These are phyloP conservation scores for Osmoderma eremita DNA, from an alignment of 2,888 invertebrate species.

Conservation along the genomic window DNA sequence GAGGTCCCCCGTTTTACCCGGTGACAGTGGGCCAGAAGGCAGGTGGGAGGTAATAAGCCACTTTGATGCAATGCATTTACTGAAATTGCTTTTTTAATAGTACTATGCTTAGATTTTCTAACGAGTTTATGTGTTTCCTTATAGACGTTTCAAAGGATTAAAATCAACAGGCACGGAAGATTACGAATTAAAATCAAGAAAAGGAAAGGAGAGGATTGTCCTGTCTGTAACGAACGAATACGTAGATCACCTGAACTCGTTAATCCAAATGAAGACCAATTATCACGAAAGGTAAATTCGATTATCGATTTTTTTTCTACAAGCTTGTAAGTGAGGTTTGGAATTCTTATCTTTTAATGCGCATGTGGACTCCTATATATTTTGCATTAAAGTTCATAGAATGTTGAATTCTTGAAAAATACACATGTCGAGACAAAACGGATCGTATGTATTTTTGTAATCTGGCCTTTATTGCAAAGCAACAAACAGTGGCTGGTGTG, in stretches of 20 bases:
- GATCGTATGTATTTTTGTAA: no score
- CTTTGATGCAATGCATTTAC: not conserved
- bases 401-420: no score
- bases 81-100: not conserved
- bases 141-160: slow-evolving; percentile 76
- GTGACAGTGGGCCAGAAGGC: slow-evolving; percentile 68
- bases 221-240: slow-evolving; percentile 71
- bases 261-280: slow-evolving; percentile 73
- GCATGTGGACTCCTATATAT: no score
- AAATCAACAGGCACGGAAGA: slow-evolving; percentile 75
- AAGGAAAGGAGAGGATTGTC: slow-evolving; percentile 74
- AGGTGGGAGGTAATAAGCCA: slow-evolving; percentile 70
- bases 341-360: no score
- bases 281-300: slow-evolving; percentile 66
- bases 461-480: no score
- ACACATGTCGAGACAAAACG: no score
- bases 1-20: slow-evolving; percentile 61
- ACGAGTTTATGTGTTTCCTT: slow-evolving; percentile 46
- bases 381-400: no score
- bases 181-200: slow-evolving; percentile 74
- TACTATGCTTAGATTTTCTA: slow-evolving; percentile 16
- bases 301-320: slow-evolving; percentile 40
- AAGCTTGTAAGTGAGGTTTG: no score
- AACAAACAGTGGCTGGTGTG: no score
- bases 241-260: slow-evolving; percentile 70